These are phyloP conservation scores for Nycteola revayana DNA, from an alignment of 2,888 invertebrate species.

Conservation along the genomic window DNA sequence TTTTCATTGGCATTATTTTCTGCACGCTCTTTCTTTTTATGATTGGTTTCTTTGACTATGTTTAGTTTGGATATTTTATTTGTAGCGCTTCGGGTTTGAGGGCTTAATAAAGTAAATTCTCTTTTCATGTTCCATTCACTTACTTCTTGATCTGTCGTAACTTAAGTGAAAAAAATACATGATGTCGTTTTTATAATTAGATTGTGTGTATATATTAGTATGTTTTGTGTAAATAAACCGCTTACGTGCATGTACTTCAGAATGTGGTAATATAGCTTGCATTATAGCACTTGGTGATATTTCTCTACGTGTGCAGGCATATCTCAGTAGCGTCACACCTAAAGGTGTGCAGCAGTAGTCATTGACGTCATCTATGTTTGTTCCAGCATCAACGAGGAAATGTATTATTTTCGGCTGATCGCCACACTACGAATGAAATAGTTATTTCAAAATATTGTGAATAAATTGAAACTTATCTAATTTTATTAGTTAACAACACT, in stretches of 20 bases:
- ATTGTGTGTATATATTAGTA: neutral
- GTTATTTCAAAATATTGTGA: neutral
- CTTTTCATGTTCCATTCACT: neutral
- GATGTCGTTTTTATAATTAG: neutral
- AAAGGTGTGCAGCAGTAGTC: constrained; percentile 81
- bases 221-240: neutral
- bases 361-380: constrained; percentile 70
- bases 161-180: neutral
- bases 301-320: constrained; percentile 46
- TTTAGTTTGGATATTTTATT: neutral
- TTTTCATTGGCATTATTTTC: constrained; percentile 1
- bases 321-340: constrained; percentile 61
- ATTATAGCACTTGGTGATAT: constrained; percentile 41
- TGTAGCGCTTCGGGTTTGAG: neutral
- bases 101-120: neutral
- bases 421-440: constrained; percentile 42
- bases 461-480: too few relatives aligned
- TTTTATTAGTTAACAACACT: too few relatives aligned
- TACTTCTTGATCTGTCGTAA: neutral
- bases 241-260: constrained; percentile 32
- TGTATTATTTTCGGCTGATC: constrained; percentile 56
- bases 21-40: constrained; percentile 31
- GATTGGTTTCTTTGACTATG: neutral
- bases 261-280: constrained; percentile 48
- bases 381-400: constrained; percentile 76